These are phyloP conservation scores for Brachylomia viminalis DNA, from an alignment of 2,888 invertebrate genomes.

Conservation along the genomic window DNA sequence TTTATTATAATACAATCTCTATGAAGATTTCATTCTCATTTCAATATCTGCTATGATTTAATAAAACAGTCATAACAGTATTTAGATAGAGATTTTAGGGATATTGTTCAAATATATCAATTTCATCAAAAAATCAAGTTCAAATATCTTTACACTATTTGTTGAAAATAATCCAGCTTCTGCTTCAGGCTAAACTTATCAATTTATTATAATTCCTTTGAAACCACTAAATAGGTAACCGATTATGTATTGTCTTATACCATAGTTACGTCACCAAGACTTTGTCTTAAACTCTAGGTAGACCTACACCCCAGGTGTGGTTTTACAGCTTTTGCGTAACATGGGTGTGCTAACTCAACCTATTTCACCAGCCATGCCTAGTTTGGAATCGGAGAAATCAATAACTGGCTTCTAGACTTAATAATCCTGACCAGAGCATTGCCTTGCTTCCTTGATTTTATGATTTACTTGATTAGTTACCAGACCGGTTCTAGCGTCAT, in stretches of 20 bases:
- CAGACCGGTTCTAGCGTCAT: background rate
- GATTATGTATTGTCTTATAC: constrained; percentile 32
- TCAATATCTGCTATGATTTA: background rate
- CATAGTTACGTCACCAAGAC: constrained; percentile 50
- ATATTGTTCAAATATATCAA: background rate
- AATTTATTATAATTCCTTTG: background rate
- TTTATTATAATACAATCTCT: background rate
- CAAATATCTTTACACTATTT: background rate
- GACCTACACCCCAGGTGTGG: constrained; percentile 40
- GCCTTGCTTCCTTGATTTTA: constrained; percentile 37
- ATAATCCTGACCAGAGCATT: constrained; percentile 19
- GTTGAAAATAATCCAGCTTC: background rate
- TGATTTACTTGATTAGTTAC: constrained; percentile 3
- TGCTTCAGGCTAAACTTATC: background rate
- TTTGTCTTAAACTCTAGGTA: constrained; percentile 33
- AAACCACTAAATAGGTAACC: constrained; percentile 5
- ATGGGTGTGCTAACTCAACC: constrained; percentile 30
- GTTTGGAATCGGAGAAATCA: constrained; percentile 36
- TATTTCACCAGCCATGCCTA: constrained; percentile 44
- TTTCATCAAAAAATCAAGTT: background rate
- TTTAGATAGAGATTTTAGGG: background rate
- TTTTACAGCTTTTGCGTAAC: constrained; percentile 61
- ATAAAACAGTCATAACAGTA: background rate
- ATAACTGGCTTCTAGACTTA: constrained; percentile 12
- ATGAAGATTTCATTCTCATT: background rate